These are phyloP conservation scores for Phacellophora camtschatica DNA, from an alignment of 30 jellyfish, hydroid and myxozoan genomes.

Conservation along the genomic window DNA sequence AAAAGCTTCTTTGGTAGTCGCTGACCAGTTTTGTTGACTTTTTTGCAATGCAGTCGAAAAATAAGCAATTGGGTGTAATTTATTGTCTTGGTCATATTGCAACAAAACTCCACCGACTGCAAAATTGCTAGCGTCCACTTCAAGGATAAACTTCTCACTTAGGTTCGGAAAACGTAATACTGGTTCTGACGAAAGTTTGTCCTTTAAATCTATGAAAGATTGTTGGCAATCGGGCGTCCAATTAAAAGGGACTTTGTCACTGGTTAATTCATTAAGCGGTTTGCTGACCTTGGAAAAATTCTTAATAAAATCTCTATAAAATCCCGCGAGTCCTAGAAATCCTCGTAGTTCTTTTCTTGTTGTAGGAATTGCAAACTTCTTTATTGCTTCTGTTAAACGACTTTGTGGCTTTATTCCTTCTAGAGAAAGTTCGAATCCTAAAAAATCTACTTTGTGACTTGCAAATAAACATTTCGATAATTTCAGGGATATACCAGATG, in stretches of 20 bases:
- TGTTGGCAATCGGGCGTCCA: constrained; percentile 7
- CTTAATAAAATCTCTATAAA: background rate
- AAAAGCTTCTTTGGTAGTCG: constrained; percentile 23
- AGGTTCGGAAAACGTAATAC: background rate
- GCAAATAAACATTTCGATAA: too few species aligned
- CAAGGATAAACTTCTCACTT: background rate
- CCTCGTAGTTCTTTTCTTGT: too few species aligned
- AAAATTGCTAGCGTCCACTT: constrained; percentile 23
- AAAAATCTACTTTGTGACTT: too few species aligned
- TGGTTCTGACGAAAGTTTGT: constrained; percentile 24
- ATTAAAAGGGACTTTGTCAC: background rate
- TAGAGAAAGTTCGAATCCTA: too few species aligned
- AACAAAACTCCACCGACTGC: constrained; percentile 37
- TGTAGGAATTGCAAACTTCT: too few species aligned
- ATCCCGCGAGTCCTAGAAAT: too few species aligned
- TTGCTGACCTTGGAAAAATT: background rate
- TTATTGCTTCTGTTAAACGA: too few species aligned
- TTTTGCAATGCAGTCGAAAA: constrained; percentile 11
- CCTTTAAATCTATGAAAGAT: background rate
- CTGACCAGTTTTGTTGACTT: constrained; percentile 21
- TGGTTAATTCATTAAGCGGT: background rate
- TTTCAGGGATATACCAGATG: too few species aligned
- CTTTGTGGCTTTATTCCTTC: too few species aligned
- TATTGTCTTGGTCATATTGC: background rate
- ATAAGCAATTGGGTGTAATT: constrained; percentile 16